Evolutionary conservation across 1,140 invertebrate species (phyloP).

Genomic region (Augochlora pura): DNA sequence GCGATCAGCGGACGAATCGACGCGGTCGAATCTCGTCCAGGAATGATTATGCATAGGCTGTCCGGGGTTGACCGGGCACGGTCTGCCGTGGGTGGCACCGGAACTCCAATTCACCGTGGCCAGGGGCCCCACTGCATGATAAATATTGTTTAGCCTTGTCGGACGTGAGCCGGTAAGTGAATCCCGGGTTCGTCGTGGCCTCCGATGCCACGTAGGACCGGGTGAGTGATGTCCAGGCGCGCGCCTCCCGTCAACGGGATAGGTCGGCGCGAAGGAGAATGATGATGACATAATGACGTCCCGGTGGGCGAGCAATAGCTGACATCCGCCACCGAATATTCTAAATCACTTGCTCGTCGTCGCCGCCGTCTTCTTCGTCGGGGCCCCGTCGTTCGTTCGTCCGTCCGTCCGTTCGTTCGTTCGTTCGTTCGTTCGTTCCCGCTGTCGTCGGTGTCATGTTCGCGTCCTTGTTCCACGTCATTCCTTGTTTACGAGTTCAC

Average conservation of each 20-base stretch:
- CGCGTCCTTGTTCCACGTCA: conserved; percentile 71
- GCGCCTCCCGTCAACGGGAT: conserved; percentile 77
- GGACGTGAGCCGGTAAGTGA: conserved; percentile 64
- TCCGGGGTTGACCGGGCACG: conserved; percentile 1
- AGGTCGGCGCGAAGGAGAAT: conserved; percentile 74
- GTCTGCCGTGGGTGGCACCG: conserved; percentile 69
- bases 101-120: conserved; percentile 74
- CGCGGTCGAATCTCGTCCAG: conserved; percentile 26
- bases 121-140: conserved; percentile 64
- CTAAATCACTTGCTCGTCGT: conserved; percentile 76
- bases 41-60: conserved; percentile 22
- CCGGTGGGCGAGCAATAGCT: conserved; percentile 80
- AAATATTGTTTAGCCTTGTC: conserved; percentile 76
- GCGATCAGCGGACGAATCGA: conserved; percentile 32
- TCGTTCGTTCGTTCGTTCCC: conserved; percentile 33
- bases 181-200: conserved; percentile 63
- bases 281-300: conserved; percentile 81
- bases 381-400: conserved; percentile 29
- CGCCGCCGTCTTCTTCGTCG: conserved; percentile 39
- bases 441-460: conserved; percentile 59
- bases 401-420: conserved; percentile 30
- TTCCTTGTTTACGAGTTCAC: conserved; percentile 71
- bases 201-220: conserved; percentile 64
- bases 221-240: conserved; percentile 76
- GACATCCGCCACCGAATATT: conserved; percentile 80